These are phyloP conservation scores for Diglossa cyanea DNA, from an alignment of 2,797 vertebrate genomes.

Conservation along the genomic window DNA sequence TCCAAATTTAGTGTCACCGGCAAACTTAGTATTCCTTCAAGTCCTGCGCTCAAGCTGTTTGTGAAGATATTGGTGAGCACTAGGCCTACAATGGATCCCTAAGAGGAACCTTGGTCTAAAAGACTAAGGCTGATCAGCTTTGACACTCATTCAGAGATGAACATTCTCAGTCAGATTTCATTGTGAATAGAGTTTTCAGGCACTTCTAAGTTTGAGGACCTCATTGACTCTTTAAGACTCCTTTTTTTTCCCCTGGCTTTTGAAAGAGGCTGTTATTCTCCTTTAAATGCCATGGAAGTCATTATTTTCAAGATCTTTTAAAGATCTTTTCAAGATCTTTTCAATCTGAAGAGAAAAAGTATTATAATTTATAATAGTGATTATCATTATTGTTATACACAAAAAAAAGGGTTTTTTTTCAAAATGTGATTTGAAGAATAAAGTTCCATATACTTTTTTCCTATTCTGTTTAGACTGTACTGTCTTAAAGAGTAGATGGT, in stretches of 20 bases:
- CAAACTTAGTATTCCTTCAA: not conserved
- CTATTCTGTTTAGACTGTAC: not conserved
- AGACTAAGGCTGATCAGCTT: not conserved
- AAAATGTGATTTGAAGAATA: not conserved
- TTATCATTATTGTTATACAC: not conserved
- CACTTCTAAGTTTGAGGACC: not conserved
- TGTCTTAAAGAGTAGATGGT: not conserved
- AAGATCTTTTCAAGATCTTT: not conserved
- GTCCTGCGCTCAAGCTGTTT: not conserved
- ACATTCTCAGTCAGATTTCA: not conserved
- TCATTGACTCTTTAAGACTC: not conserved
- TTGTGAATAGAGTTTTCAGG: not conserved
- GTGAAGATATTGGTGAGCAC: not conserved
- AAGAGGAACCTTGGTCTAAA: not conserved
- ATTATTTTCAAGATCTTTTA: not conserved
- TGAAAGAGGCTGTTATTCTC: not conserved
- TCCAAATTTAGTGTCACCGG: accelerated
- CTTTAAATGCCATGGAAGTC: not conserved
- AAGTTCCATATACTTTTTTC: not conserved
- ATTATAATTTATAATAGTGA: not conserved
- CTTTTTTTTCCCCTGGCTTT: not conserved
- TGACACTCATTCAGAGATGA: not conserved
- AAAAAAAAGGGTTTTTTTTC: not conserved
- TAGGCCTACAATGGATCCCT: not conserved
- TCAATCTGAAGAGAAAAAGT: not conserved